Evolutionary conservation across 2,888 invertebrate genomes (phyloP), one percentile per base, ranked within the genome.

Genomic region (Macrophya alboannulata): DNA sequence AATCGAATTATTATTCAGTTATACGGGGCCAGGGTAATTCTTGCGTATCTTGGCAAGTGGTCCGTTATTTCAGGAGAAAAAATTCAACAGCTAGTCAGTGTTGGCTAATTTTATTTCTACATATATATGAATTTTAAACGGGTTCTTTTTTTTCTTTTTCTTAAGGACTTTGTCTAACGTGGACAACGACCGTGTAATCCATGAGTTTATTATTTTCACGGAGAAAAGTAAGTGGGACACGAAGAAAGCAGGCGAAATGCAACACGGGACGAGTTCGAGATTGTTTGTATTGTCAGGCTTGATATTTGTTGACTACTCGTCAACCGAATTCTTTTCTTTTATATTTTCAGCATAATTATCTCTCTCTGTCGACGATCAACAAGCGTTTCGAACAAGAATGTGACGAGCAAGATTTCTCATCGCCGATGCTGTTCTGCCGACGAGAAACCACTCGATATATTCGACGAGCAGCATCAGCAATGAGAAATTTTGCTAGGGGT

Each of bases 1-100:
- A 84, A 68, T 48, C 86, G 77, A 81, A 84, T 85, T 40, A 76
- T 37, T 37, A 84, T 21, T 17, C 55, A 65, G n/a, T 45, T 15
- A 21, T 10, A 74, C 31, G 43, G 25, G 15, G 37, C 45, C 17
- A 74, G 12, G 45, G n/a, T 55, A 45, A 71, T 3, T 72, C 0
- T n/a, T 72, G 40, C 40, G 17, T 72, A 72, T 17, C 9, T 37
- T 43, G 8, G n/a, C 5, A 37, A 37, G 71, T 72, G n/a, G 37
- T 72, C n/a, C 5, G 25, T 21, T 25, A 4, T 43, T 43, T 37
- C 1, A 25, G 17, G 15, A 48, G 17, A 76, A 48, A 31, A 48
- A 31, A 76, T 15, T 76, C 76, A 31, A 25, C 76, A 55, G 25
- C 4, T n/a, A 43, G 55, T 55, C 15, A 25, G 15, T 21, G 48